These are phyloP conservation scores for Isoperla grammatica DNA, from an alignment of 2,888 invertebrate species.

Conservation along the genomic window DNA sequence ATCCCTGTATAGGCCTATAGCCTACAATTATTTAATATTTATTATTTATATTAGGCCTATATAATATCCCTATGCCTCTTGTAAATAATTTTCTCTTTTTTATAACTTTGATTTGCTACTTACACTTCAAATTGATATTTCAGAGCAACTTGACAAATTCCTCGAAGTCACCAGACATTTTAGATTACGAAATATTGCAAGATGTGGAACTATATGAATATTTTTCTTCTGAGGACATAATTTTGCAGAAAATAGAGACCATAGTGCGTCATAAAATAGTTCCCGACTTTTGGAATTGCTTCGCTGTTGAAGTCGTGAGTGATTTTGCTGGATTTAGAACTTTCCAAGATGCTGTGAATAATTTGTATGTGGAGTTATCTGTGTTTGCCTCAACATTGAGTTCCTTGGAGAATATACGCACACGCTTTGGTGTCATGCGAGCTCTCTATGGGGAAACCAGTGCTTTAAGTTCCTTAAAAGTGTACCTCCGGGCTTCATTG, in stretches of 20 bases:
- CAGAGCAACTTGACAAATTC: too few species aligned
- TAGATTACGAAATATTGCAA: too few species aligned
- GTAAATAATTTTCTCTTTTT: too few species aligned
- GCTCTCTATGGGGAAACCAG: slow-evolving; percentile 52
- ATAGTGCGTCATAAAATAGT: slow-evolving; percentile 55
- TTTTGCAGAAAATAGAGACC: slow-evolving; percentile 52
- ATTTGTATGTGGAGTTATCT: slow-evolving; percentile 53
- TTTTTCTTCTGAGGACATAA: slow-evolving; percentile 39
- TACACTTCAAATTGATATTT: too few species aligned
- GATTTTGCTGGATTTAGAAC: slow-evolving; percentile 54
- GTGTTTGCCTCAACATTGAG: slow-evolving; percentile 52
- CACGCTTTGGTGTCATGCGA: slow-evolving; percentile 45
- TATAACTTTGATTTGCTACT: too few species aligned
- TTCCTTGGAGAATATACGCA: slow-evolving; percentile 51
- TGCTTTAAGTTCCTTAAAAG: slow-evolving; percentile 55
- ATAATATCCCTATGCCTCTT: too few species aligned
- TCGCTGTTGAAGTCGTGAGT: slow-evolving; percentile 37
- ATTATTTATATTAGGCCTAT: too few species aligned
- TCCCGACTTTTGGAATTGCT: slow-evolving; percentile 62
- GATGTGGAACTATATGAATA: neutral
- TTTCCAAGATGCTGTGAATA: slow-evolving; percentile 62
- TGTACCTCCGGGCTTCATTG: slow-evolving; percentile 58
- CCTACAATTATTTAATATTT: too few species aligned
- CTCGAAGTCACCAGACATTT: too few species aligned
- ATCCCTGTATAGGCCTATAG: too few species aligned